Evolutionary conservation across 1,140 invertebrate genomes (phyloP).

Genomic region (Lamellibrachia luymesi): DNA sequence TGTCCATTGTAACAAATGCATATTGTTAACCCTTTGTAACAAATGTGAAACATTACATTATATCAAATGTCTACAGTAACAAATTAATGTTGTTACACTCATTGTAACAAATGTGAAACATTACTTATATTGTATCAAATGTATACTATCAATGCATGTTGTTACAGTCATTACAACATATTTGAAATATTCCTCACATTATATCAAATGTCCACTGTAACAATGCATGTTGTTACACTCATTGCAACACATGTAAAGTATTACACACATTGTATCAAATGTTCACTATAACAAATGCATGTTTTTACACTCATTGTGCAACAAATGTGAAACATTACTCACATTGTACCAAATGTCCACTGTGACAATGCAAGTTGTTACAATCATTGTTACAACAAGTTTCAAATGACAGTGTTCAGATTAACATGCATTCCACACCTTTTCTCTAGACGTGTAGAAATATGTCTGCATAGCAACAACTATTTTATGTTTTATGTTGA

Average conservation of each 20-base stretch:
- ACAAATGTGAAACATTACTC: not conserved
- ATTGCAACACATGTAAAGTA: no score
- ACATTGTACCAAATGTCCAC: not conserved
- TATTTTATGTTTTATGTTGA: no score
- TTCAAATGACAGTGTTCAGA: no score
- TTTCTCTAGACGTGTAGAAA: no score
- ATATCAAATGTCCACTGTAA: not conserved
- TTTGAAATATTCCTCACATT: no score
- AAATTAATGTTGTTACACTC: not conserved
- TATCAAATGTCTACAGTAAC: not conserved
- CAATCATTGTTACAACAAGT: no score
- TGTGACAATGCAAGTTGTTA: no score
- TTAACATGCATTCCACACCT: no score
- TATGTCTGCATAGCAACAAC: no score
- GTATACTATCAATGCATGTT: not conserved
- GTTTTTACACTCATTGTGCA: not conserved
- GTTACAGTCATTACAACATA: not conserved
- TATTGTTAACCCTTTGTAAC: not conserved
- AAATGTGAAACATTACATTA: not conserved
- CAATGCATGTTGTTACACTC: not conserved
- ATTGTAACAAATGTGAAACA: not conserved
- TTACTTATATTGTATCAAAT: not conserved
- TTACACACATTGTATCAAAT: no score
- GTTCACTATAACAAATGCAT: not conserved
- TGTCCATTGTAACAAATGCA: not conserved